Evolutionary conservation across 1,140 invertebrate genomes (phyloP).

Genomic region (Leptinotarsa undecemlineata): DNA sequence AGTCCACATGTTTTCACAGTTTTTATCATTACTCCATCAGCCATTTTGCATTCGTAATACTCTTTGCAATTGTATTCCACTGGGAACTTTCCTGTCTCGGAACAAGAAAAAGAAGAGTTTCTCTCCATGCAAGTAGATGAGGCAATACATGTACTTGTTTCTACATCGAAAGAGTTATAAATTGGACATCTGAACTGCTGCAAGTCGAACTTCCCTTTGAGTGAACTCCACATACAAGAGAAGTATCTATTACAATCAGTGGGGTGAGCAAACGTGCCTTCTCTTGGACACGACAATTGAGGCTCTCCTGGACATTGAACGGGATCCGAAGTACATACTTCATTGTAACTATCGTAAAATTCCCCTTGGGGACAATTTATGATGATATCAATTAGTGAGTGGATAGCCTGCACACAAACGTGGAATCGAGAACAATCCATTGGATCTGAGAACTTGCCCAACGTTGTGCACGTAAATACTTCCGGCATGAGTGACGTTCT

Average conservation of each 20-base stretch:
- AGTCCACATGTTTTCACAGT: constrained; percentile 37
- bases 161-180: constrained; percentile 24
- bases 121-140: constrained; percentile 21
- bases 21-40: constrained; percentile 25
- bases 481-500: neutral
- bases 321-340: constrained; percentile 43
- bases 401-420: constrained; percentile 33
- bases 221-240: constrained; percentile 39
- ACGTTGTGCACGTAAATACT: constrained; percentile 32
- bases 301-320: constrained; percentile 47
- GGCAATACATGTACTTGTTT: constrained; percentile 31
- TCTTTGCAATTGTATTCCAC: constrained; percentile 43
- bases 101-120: constrained; percentile 35
- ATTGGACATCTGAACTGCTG: constrained; percentile 39
- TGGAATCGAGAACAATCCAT: constrained; percentile 40
- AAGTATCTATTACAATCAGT: constrained; percentile 47
- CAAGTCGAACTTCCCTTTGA: constrained; percentile 29
- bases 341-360: constrained; percentile 37
- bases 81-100: constrained; percentile 39
- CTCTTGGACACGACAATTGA: constrained; percentile 33
- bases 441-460: constrained; percentile 45
- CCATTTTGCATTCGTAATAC: constrained; percentile 43
- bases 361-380: constrained; percentile 40
- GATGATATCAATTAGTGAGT: constrained; percentile 29
- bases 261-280: constrained; percentile 42